phyloP scores from a whole-genome alignment of 2,113 vertebrate species.

The Amazona guildingii region DNA sequence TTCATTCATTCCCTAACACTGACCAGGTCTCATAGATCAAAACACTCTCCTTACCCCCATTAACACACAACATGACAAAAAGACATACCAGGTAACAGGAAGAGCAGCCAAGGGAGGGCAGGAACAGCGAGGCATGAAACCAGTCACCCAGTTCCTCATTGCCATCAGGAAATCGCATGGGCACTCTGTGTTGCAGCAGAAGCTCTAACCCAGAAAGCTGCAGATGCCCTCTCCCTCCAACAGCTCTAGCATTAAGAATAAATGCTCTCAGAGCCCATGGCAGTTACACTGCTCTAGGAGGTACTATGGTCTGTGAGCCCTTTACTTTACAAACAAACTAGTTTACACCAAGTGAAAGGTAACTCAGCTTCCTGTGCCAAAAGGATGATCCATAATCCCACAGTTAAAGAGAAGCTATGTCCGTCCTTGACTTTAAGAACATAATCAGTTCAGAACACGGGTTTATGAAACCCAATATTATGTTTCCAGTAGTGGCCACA shows the following conservation, averaged over 20 bases:
- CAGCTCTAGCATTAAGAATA: neutral
- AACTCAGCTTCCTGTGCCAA: neutral
- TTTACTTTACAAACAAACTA: neutral
- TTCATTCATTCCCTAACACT: neutral
- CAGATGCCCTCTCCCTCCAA: neutral
- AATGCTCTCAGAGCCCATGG: neutral
- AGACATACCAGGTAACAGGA: neutral
- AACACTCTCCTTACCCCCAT: neutral
- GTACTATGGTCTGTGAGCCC: neutral
- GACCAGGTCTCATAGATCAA: neutral
- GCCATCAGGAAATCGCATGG: neutral
- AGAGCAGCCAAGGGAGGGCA: neutral
- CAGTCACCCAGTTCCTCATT: neutral
- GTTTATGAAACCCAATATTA: neutral
- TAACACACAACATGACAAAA: fast-evolving
- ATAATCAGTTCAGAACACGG: neutral
- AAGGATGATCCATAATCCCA: neutral
- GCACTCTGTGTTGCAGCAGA: neutral
- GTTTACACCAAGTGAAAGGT: neutral
- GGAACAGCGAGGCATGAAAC: neutral
- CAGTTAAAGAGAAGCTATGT: neutral
- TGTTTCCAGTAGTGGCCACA: neutral
- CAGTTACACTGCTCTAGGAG: neutral
- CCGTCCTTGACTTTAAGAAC: neutral
- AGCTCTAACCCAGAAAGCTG: neutral